phyloP scores from a whole-genome alignment of 2,888 invertebrate genomes.

The Zaprionus lineosus region DNA sequence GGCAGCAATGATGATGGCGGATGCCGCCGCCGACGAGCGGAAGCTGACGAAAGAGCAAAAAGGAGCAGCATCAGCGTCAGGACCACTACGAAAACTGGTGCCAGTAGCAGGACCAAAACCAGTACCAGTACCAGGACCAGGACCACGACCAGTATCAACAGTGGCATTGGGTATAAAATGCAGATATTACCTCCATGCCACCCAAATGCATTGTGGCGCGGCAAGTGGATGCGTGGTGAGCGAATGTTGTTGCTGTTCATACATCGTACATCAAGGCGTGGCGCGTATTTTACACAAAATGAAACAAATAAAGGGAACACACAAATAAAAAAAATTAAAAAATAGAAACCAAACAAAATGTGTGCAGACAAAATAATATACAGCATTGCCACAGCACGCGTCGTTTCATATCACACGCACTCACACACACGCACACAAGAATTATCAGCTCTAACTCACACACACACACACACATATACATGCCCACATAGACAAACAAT shows the following conservation, averaged over 20 bases:
- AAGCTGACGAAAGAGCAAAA: constrained; percentile 52
- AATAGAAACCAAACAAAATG: constrained; percentile 15
- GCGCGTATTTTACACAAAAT: constrained; percentile 64
- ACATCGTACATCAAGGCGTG: constrained; percentile 60
- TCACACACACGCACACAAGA: too few relatives aligned
- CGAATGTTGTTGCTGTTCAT: background rate
- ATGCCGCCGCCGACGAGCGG: constrained; percentile 53
- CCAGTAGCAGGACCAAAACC: constrained; percentile 1
- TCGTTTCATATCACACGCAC: constrained; percentile 24
- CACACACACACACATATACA: constrained; percentile 4
- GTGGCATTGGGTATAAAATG: constrained; percentile 54
- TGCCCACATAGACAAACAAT: background rate
- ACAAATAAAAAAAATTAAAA: constrained; percentile 19
- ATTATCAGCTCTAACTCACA: constrained; percentile 47
- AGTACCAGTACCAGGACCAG: constrained; percentile 3
- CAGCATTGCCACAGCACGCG: constrained; percentile 31
- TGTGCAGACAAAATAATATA: constrained; percentile 53
- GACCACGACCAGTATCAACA: constrained; percentile 1
- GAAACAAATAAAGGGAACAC: constrained; percentile 45
- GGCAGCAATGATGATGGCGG: constrained; percentile 71
- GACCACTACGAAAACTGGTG: background rate
- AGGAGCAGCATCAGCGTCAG: constrained; percentile 22
- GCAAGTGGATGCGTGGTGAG: too few relatives aligned
- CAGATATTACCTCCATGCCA: constrained; percentile 55
- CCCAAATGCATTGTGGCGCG: background rate